Conservation (phyloP, 2,113 vertebrate genomes). For the Cavia porcellus region DNA sequence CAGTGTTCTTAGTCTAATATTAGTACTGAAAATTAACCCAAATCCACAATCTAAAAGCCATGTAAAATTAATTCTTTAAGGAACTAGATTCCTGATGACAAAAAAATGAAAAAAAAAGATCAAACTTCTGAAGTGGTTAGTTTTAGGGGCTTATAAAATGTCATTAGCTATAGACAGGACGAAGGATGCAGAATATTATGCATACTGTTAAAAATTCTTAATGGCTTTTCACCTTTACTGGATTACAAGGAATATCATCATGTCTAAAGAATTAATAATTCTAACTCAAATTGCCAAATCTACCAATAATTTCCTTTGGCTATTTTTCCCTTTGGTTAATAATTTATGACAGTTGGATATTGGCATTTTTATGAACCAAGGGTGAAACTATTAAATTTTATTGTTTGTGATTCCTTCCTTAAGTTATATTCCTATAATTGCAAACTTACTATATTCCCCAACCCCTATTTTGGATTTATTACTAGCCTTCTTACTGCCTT, state of each 20-base stretch:
- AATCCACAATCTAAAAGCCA: neutral
- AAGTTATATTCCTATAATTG: slow-evolving; percentile 79
- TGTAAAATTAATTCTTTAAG: slow-evolving; percentile 48
- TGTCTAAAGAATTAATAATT: slow-evolving; percentile 63
- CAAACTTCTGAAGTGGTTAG: neutral
- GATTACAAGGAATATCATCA: slow-evolving; percentile 26
- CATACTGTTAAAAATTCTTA: slow-evolving; percentile 20
- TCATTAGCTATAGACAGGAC: neutral
- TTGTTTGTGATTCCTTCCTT: slow-evolving; percentile 78
- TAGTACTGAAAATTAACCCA: slow-evolving; percentile 14
- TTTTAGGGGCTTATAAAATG: slow-evolving; percentile 33
- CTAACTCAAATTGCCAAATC: slow-evolving; percentile 50
- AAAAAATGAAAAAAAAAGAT: slow-evolving; percentile 44
- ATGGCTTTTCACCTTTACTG: neutral
- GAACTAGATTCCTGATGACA: slow-evolving; percentile 27
- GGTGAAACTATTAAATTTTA: slow-evolving; percentile 83
- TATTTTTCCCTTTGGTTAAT: slow-evolving; percentile 71
- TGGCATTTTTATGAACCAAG: slow-evolving; percentile 80
- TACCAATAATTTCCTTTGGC: slow-evolving; percentile 64
- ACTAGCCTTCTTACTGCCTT: slow-evolving; percentile 76
- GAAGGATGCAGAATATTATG: neutral
- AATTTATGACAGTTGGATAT: slow-evolving; percentile 80
- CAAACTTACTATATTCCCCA: slow-evolving; percentile 73
- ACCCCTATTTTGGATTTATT: slow-evolving; percentile 80
- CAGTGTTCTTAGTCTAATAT: neutral